Conservation (phyloP, 2,113 vertebrate genomes). For the Coracopsis vasa region DNA sequence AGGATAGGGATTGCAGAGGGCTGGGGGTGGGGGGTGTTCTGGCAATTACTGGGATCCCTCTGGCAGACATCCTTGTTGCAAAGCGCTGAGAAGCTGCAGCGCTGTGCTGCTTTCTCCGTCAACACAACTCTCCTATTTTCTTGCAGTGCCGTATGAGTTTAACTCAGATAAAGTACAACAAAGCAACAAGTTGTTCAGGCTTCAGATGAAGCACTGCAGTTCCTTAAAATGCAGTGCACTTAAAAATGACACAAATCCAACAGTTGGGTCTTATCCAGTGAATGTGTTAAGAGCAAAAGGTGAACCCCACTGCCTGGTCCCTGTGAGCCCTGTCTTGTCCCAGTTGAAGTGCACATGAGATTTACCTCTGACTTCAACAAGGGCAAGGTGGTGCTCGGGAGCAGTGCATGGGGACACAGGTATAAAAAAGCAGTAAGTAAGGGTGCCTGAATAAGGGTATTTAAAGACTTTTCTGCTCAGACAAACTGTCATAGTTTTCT, state of each 20-base stretch:
- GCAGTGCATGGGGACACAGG: not conserved
- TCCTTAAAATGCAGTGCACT: not conserved
- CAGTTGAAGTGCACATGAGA: not conserved
- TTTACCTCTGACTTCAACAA: not conserved
- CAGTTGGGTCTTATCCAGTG: not conserved
- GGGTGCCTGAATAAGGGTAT: not conserved
- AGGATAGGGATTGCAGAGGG: not conserved
- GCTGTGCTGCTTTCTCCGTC: not conserved
- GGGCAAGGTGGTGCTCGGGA: not conserved
- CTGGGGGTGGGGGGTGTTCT: rapidly evolving
- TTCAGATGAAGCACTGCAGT: not conserved
- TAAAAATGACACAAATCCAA: not conserved
- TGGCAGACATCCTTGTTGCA: not conserved
- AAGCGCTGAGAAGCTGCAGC: not conserved
- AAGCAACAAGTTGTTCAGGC: not conserved
- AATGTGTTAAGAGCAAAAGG: not conserved
- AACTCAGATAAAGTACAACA: not conserved
- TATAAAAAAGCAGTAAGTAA: not conserved
- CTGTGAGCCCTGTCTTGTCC: not conserved
- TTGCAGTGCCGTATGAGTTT: not conserved
- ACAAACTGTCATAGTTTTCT: not conserved
- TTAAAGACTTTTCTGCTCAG: not conserved
- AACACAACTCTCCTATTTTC: not conserved
- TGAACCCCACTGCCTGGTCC: not conserved
- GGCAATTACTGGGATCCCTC: not conserved